Conservation (phyloP, 30 jellyfish, hydroid and myxozoan genomes). For the Pelagia noctiluca region DNA sequence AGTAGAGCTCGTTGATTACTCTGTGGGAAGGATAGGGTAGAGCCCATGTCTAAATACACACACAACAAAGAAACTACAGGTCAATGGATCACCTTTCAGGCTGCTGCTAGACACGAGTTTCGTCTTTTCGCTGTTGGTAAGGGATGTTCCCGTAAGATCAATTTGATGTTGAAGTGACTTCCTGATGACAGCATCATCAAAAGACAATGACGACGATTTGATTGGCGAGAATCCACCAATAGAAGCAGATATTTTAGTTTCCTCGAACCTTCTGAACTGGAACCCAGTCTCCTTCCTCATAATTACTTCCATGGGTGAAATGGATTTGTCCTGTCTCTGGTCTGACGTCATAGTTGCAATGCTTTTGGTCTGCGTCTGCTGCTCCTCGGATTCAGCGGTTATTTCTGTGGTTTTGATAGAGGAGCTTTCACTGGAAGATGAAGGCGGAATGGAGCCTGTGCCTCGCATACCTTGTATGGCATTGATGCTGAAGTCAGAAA, state of each 20-base stretch:
- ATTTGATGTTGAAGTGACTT: conserved; percentile 61
- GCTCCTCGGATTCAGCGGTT: conserved; percentile 5
- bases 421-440: not conserved
- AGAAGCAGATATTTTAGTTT: conserved; percentile 56
- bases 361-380: conserved; percentile 54
- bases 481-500: conserved; percentile 80
- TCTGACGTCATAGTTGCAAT: conserved; percentile 79
- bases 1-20: no score
- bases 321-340: conserved; percentile 66
- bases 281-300: conserved; percentile 75
- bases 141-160: conserved; percentile 59
- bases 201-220: conserved; percentile 29
- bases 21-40: no score
- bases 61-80: not conserved
- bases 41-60: no score
- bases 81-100: conserved; percentile 12
- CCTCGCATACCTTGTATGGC: conserved; percentile 83
- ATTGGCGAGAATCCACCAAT: conserved; percentile 49
- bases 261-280: conserved; percentile 66
- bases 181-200: conserved; percentile 55
- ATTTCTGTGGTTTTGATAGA: conserved; percentile 15
- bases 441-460: conserved; percentile 10
- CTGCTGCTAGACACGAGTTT: conserved; percentile 40
- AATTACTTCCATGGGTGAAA: conserved; percentile 69
- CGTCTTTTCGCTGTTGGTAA: conserved; percentile 22